These are phyloP conservation scores for Bostrychus sinensis DNA, from an alignment of 2,113 vertebrate species.

Conservation along the genomic window DNA sequence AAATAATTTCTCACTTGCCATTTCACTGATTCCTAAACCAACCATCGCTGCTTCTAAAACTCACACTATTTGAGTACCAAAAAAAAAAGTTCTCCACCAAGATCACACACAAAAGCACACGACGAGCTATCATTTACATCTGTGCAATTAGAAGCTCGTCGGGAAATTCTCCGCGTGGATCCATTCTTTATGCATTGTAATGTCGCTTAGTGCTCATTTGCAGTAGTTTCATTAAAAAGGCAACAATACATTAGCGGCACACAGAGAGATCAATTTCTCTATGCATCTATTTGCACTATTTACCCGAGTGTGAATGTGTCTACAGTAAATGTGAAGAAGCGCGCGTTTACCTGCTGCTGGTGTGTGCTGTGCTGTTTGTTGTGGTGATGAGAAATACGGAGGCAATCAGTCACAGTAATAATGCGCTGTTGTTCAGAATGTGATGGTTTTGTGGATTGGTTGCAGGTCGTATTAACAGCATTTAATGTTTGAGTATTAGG, in stretches of 20 bases:
- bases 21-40: too few relatives aligned
- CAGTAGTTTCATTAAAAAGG: constrained; percentile 69
- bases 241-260: constrained; percentile 63
- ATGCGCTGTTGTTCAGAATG: background rate
- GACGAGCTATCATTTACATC: constrained; percentile 46
- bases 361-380: constrained; percentile 33
- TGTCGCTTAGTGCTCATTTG: constrained; percentile 60
- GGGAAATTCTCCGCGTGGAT: constrained; percentile 57
- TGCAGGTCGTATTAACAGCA: background rate
- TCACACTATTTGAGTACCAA: background rate
- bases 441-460: constrained; percentile 1
- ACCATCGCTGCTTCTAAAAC: too few relatives aligned
- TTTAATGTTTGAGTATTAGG: background rate
- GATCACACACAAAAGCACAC: constrained; percentile 55
- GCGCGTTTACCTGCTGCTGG: constrained; percentile 16
- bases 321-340: background rate
- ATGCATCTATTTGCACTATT: constrained; percentile 59
- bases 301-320: constrained; percentile 26
- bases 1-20: too few relatives aligned
- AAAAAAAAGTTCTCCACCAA: constrained; percentile 55
- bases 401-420: constrained; percentile 9
- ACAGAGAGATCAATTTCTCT: constrained; percentile 63
- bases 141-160: constrained; percentile 52
- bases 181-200: constrained; percentile 71
- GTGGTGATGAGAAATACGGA: constrained; percentile 10